Conservation (phyloP, 2,113 vertebrate species). For the Sphyrna mokarran region DNA sequence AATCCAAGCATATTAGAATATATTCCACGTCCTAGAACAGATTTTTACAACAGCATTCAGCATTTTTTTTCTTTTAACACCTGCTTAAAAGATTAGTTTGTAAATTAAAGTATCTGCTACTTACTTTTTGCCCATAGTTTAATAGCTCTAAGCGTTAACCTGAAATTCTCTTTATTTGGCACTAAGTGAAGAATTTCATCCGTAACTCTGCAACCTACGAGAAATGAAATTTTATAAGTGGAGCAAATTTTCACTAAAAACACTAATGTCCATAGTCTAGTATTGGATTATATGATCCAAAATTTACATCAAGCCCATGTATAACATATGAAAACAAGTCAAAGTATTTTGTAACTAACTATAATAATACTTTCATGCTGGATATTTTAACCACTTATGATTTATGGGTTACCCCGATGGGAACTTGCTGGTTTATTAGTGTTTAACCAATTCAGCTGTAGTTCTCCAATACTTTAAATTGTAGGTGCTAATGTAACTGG, state of each 20-base stretch:
- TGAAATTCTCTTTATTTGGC: constrained; percentile 94
- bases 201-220: constrained; percentile 86
- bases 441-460: not conserved
- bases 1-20: constrained; percentile 97
- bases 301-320: not conserved
- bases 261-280: not conserved
- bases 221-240: not conserved
- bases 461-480: not conserved
- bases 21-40: constrained; percentile 75
- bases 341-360: not conserved
- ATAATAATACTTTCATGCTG: not conserved
- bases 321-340: not conserved
- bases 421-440: not conserved
- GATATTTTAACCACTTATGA: not conserved
- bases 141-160: constrained; percentile 81
- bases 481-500: not conserved
- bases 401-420: not conserved
- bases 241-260: not conserved
- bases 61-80: not conserved
- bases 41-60: constrained; percentile 37
- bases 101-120: constrained; percentile 45
- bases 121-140: constrained; percentile 98
- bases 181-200: constrained; percentile 95
- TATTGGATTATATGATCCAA: not conserved
- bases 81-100: not conserved